phyloP scores from a whole-genome alignment of 2,797 vertebrate species.

The Halcyon leucocephala region DNA sequence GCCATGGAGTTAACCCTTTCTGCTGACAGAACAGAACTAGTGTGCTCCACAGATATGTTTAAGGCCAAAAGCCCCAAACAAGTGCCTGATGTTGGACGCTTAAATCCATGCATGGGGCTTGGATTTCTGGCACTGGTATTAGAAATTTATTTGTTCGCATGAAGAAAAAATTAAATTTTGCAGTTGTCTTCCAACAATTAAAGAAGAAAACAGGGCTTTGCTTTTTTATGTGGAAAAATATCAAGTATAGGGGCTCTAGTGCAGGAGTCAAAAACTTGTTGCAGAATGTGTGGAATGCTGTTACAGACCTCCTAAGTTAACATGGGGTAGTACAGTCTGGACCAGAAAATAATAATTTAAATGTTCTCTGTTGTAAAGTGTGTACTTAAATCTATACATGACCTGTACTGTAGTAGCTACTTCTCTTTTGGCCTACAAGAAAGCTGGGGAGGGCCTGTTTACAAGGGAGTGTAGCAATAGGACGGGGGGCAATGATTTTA shows the following conservation, averaged over 20 bases:
- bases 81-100: background rate
- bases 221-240: background rate
- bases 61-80: background rate
- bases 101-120: rapidly evolving
- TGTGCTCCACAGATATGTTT: background rate
- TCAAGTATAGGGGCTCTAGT: background rate
- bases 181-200: background rate
- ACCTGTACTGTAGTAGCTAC: background rate
- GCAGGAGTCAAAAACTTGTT: background rate
- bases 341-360: background rate
- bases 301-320: background rate
- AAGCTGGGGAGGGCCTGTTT: no score
- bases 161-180: background rate
- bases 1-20: background rate
- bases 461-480: no score
- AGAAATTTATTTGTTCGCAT: background rate
- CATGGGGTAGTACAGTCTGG: background rate
- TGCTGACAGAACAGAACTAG: background rate
- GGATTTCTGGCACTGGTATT: background rate
- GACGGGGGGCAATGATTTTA: background rate
- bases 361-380: background rate
- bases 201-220: background rate
- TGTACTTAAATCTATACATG: background rate
- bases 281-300: background rate
- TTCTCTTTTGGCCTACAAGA: background rate